Evolutionary conservation across 2,797 vertebrate genomes (phyloP), one percentile per base, ranked within the genome.

Genomic region (Leuciscus waleckii): DNA sequence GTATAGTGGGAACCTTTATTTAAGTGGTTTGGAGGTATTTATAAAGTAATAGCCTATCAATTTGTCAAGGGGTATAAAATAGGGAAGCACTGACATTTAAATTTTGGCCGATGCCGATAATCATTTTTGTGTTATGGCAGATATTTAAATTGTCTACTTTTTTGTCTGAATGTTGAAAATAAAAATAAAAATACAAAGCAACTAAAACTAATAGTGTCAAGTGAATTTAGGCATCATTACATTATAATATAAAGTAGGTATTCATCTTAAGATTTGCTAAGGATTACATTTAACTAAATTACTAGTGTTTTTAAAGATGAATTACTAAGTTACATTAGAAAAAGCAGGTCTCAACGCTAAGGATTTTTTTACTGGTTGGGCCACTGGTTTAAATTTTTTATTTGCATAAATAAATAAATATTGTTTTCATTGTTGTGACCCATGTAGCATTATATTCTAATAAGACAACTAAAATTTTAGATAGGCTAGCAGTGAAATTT

Each of bases 1-100:
- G 83, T 58, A 77, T 35, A 51, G 35, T 54, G 83, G 29, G 49
- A 80, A 79, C 70, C 78, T 67, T 58, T 43, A 37, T 75, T 49
- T 76, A 63, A 78, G 63, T 56, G 82, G 61, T 61, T 69, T 69
- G 41, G 67, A 74, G 21, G 37, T 26, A 37, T 41, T 54, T 70
- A 43, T 76, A 13, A 63, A 82, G 41, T 29, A 54, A 74, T 69
- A 49, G 46, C 46, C 14, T 16, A 17, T 58, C 26, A 79, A 87
- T 69, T 29, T 37, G 65, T 43, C 17, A 0, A 68, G 11, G 29
- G 16, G 37, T 26, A 13, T 29, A 46, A 79, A 43, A 46, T 46
- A 39, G 1, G n/a, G 10, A 73, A 46, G 39, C n/a, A 41, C 9
- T 63, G 56, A 79, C 32, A 77, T 77, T 58, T 17, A 17, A 17